Evolutionary conservation across 2,113 vertebrate species (phyloP).

Genomic region (Hippocampus guttulatus): DNA sequence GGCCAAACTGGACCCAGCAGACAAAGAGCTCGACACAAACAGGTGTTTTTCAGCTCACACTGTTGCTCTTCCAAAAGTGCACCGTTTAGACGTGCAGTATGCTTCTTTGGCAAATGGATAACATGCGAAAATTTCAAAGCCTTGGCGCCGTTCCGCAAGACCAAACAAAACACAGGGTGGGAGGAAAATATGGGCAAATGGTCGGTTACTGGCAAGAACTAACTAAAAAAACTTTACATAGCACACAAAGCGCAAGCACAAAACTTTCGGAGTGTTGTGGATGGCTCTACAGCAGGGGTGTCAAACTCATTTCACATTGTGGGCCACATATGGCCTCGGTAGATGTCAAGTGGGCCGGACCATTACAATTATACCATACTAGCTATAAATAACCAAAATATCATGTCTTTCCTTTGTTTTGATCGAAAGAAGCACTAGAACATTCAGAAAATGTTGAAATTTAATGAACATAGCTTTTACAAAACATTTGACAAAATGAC

Average conservation of each 20-base stretch:
- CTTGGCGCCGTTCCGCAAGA: conserved; percentile 6
- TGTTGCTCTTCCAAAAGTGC: neutral
- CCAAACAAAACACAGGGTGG: conserved; percentile 15
- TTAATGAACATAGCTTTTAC: no score
- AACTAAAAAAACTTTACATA: conserved; percentile 20
- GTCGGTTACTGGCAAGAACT: conserved; percentile 13
- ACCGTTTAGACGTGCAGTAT: neutral
- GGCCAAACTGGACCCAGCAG: neutral
- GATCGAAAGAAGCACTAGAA: no score
- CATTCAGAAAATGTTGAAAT: no score
- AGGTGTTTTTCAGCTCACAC: neutral
- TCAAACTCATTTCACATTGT: no score
- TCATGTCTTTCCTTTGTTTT: no score
- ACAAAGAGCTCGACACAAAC: conserved; percentile 11
- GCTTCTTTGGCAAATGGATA: neutral
- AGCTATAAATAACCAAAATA: no score
- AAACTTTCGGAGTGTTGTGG: neutral
- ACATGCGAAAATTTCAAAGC: conserved; percentile 9
- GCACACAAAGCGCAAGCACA: conserved; percentile 13
- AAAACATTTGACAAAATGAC: no score
- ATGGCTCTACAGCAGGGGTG: conserved; percentile 7
- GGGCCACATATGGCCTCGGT: no score
- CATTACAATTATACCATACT: no score
- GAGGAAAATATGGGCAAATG: conserved; percentile 23
- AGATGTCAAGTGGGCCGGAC: no score